These are phyloP conservation scores for Trachelus iudaicus DNA, from an alignment of 2,888 invertebrate genomes.

Conservation along the genomic window DNA sequence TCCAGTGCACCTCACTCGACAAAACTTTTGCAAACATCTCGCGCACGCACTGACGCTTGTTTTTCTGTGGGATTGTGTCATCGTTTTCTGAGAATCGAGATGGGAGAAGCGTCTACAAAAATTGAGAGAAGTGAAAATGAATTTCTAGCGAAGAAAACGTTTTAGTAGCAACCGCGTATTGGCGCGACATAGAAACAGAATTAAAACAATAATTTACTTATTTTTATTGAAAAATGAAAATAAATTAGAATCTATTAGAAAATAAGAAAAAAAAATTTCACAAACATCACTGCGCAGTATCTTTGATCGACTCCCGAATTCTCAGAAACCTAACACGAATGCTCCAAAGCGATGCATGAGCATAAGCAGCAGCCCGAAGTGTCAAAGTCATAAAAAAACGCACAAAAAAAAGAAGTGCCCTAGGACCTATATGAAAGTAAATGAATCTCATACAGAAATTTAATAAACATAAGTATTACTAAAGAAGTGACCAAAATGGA, in stretches of 20 bases:
- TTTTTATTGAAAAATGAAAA: background rate
- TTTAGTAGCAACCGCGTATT: background rate
- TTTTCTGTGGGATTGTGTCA: background rate
- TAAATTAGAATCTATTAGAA: background rate
- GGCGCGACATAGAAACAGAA: background rate
- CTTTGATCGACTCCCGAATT: background rate
- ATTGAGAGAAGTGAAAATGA: background rate
- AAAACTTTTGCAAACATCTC: background rate
- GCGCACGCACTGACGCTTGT: background rate
- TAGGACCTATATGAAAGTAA: background rate
- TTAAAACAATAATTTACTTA: background rate
- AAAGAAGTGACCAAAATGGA: background rate
- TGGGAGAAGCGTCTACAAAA: background rate
- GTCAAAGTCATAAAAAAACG: background rate
- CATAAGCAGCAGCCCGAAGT: background rate
- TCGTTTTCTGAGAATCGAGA: background rate
- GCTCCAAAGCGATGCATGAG: background rate
- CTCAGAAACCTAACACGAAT: background rate
- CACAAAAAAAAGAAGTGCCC: background rate
- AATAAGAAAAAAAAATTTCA: background rate
- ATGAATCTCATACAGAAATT: background rate
- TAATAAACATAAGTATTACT: background rate
- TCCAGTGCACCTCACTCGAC: background rate
- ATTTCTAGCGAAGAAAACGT: background rate
- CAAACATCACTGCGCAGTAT: background rate